phyloP scores from a whole-genome alignment of 2,797 vertebrate genomes.

The Halcyon smyrnensis region DNA sequence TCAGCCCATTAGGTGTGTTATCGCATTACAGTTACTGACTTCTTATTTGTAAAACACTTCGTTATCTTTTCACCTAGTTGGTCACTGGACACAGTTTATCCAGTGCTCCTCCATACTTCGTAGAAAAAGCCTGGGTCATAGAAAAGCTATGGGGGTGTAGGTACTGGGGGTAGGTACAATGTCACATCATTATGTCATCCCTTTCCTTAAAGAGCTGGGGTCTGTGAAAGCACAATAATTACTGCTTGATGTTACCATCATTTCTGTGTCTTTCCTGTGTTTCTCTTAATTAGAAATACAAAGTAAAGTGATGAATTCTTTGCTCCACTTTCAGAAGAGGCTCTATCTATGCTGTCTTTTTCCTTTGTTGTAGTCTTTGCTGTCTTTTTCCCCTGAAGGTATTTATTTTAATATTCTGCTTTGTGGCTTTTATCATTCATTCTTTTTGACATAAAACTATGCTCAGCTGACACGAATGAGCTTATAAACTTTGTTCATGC shows the following conservation, averaged over 20 bases:
- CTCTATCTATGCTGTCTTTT: neutral
- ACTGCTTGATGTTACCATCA: neutral
- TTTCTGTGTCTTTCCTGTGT: neutral
- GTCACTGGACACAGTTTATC: neutral
- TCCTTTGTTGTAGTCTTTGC: conserved; percentile 18
- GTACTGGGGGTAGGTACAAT: neutral
- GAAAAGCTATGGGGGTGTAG: neutral
- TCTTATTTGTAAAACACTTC: neutral
- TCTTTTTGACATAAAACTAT: conserved; percentile 47
- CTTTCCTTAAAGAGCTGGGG: neutral
- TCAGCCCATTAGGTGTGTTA: neutral
- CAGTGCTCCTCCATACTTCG: neutral
- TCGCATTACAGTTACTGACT: neutral
- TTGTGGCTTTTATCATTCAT: conserved; percentile 59
- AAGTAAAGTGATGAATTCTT: neutral
- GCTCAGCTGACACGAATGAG: conserved; percentile 26
- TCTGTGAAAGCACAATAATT: neutral
- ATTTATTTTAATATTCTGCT: conserved; percentile 60
- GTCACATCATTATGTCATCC: neutral
- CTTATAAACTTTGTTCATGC: conserved; percentile 55
- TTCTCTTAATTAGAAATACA: neutral
- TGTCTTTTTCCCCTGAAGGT: neutral
- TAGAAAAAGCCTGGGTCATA: neutral
- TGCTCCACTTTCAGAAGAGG: neutral
- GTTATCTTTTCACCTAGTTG: neutral